These are phyloP conservation scores for Cryptocheilus praepositus DNA, from an alignment of 2,888 invertebrate species.

Conservation along the genomic window DNA sequence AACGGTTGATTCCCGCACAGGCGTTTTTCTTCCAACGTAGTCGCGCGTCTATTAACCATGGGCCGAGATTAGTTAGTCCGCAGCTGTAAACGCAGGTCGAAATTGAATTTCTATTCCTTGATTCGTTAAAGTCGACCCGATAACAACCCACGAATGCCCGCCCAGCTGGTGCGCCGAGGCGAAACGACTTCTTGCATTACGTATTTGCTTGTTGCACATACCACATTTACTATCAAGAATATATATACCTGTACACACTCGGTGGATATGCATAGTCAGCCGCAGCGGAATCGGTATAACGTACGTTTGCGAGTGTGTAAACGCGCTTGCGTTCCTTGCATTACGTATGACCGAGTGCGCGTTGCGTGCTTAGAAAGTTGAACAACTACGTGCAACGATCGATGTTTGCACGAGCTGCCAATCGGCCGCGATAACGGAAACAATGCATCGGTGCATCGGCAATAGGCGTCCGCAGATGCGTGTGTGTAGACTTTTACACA, in stretches of 20 bases:
- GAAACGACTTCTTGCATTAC: no score
- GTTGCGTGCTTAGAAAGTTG: slow-evolving; percentile 58
- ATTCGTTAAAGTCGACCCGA: background rate
- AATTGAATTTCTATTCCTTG: slow-evolving; percentile 17
- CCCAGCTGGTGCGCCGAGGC: no score
- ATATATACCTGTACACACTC: background rate
- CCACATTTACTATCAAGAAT: background rate
- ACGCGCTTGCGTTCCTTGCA: background rate
- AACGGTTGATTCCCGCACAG: no score
- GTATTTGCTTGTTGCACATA: slow-evolving; percentile 1
- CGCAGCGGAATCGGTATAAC: background rate
- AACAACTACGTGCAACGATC: slow-evolving; percentile 48
- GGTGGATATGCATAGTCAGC: background rate
- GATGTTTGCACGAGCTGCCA: slow-evolving; percentile 53
- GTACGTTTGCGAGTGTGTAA: background rate
- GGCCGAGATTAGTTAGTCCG: no score
- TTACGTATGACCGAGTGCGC: slow-evolving; percentile 16
- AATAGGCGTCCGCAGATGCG: no score
- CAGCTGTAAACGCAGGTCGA: slow-evolving; percentile 12
- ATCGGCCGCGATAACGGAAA: slow-evolving; percentile 64
- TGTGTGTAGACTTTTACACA: no score
- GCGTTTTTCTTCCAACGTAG: no score
- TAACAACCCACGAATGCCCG: no score
- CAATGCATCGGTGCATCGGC: slow-evolving; percentile 50
- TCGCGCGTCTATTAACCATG: no score